Evolutionary conservation across 2,888 invertebrate species (phyloP).

Genomic region (Ypsolopha sequella): DNA sequence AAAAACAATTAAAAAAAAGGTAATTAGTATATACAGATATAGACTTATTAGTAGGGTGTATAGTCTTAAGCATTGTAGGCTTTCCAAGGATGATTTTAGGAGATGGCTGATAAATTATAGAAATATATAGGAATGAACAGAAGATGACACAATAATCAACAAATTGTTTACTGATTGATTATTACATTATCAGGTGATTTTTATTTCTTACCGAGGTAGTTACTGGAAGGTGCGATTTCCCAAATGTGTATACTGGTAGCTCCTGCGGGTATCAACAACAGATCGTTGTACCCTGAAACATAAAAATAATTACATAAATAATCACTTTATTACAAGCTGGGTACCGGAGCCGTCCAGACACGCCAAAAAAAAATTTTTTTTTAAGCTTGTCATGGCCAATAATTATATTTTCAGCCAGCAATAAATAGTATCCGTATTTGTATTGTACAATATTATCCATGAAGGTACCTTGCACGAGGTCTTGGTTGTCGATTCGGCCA

Average conservation of each 20-base stretch:
- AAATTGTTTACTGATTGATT: too few species aligned
- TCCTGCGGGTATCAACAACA: slow-evolving; percentile 90
- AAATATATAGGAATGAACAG: too few species aligned
- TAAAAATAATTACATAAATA: slow-evolving; percentile 9
- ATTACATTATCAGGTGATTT: not conserved
- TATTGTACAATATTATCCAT: not conserved
- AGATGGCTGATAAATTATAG: too few species aligned
- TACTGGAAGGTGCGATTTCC: slow-evolving; percentile 86
- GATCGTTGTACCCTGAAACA: slow-evolving; percentile 88
- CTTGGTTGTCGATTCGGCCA: slow-evolving; percentile 78
- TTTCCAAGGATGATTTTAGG: too few species aligned
- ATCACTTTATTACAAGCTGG: not conserved
- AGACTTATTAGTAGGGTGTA: too few species aligned
- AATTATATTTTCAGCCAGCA: not conserved
- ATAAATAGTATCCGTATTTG: not conserved
- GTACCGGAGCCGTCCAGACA: too few species aligned
- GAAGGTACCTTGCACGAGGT: slow-evolving; percentile 78
- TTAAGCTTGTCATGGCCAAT: too few species aligned
- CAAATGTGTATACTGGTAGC: slow-evolving; percentile 90
- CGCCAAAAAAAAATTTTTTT: too few species aligned
- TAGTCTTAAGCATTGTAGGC: too few species aligned
- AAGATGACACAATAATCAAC: too few species aligned
- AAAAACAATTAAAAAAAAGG: too few species aligned
- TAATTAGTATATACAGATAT: too few species aligned
- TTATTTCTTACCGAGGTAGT: slow-evolving; percentile 81